A percentile compares a stretch with the other conserved stretches of the same genome.
These are phyloP conservation scores for Prionailurus viverrinus DNA, from an alignment of 2,113 vertebrate species.

Conservation along the genomic window DNA sequence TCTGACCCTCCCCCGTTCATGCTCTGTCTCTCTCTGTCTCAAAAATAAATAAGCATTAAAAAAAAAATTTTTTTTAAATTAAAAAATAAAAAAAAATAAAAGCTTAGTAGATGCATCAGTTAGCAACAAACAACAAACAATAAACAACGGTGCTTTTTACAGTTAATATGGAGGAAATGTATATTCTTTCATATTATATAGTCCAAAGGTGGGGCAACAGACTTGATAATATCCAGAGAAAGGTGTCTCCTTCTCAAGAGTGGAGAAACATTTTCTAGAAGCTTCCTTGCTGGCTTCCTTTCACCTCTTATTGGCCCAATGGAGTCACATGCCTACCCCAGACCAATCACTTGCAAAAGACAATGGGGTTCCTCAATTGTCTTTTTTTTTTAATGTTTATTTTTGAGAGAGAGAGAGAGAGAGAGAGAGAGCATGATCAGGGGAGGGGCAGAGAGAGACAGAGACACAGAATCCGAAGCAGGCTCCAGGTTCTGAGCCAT, in stretches of 20 bases:
- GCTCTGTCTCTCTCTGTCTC: too few species aligned
- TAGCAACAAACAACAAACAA: too few species aligned
- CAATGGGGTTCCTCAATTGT: neutral
- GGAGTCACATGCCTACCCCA: neutral
- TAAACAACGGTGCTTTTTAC: neutral
- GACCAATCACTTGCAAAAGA: neutral
- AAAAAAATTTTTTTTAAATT: too few species aligned
- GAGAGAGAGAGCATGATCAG: too few species aligned
- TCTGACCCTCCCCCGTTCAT: too few species aligned
- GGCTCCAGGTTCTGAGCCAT: too few species aligned
- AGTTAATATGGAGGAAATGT: neutral
- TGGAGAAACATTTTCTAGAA: slow-evolving; percentile 1
- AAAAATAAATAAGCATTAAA: too few species aligned
- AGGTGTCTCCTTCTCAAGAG: neutral
- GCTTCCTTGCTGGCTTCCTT: neutral
- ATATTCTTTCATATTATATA: neutral
- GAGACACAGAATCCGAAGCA: too few species aligned
- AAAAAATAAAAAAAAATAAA: too few species aligned
- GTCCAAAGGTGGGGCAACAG: neutral
- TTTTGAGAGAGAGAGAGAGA: too few species aligned
- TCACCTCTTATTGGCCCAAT: neutral
- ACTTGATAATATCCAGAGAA: neutral
- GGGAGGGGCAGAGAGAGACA: too few species aligned
- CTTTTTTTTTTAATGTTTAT: neutral
- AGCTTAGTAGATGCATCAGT: neutral